Conservation (phyloP, 2,888 invertebrate genomes). For the Orthosia gothica region DNA sequence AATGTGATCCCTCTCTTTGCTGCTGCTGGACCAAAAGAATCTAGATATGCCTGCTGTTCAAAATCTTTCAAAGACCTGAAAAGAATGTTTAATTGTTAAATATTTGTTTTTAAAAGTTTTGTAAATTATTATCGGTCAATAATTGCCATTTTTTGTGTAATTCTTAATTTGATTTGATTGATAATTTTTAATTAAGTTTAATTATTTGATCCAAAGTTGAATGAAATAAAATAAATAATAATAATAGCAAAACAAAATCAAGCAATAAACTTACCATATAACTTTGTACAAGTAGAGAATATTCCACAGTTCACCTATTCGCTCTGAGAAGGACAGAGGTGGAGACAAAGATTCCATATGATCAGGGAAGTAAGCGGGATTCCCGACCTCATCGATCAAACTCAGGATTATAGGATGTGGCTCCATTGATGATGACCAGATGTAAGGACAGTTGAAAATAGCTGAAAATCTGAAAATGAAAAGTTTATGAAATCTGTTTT, state of each 20-base stretch:
- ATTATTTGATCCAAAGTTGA: no score
- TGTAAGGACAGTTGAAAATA: slow-evolving; percentile 67
- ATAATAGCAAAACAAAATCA: no score
- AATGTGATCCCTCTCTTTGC: slow-evolving; percentile 67
- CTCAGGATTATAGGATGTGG: slow-evolving; percentile 69
- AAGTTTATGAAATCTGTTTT: not conserved
- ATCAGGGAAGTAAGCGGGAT: slow-evolving; percentile 77
- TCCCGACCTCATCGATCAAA: slow-evolving; percentile 74
- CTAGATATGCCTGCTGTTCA: slow-evolving; percentile 49
- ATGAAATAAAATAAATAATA: no score
- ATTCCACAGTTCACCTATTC: slow-evolving; percentile 67
- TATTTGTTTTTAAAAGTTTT: not conserved
- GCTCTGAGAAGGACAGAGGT: slow-evolving; percentile 70
- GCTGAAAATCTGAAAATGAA: slow-evolving; percentile 61
- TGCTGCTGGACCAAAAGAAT: slow-evolving; percentile 60
- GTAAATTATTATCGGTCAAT: not conserved
- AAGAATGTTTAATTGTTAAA: not conserved
- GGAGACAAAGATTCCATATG: slow-evolving; percentile 58
- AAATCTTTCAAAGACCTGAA: slow-evolving; percentile 42
- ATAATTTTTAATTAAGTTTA: no score
- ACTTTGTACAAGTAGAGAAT: slow-evolving; percentile 31
- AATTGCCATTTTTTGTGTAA: no score
- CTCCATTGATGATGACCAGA: slow-evolving; percentile 75
- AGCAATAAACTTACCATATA: slow-evolving; percentile 57
- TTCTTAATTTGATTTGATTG: no score